Percentiles rank a stretch among this genome's conserved stretches.
Evolutionary conservation across 2,888 invertebrate species (phyloP).

Genomic region (Sarcophaga rosellei): DNA sequence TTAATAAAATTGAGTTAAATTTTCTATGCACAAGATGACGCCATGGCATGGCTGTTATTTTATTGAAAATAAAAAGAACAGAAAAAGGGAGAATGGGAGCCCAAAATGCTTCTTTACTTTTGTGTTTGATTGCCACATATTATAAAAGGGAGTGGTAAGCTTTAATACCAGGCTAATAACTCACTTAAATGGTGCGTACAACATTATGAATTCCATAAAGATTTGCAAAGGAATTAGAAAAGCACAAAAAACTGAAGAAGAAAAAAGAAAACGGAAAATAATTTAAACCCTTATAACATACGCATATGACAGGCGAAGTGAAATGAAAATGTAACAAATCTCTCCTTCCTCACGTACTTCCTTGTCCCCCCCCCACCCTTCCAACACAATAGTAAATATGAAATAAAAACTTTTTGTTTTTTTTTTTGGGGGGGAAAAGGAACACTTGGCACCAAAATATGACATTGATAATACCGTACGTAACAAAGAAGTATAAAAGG

Average conservation of each 20-base stretch:
- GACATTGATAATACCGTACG: constrained; percentile 2
- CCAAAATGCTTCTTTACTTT: neutral
- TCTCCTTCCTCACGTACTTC: neutral
- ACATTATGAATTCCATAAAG: constrained; percentile 67
- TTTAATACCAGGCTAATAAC: constrained; percentile 68
- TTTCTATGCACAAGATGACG: constrained; percentile 69
- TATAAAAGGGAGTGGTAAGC: constrained; percentile 46
- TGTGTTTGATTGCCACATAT: neutral
- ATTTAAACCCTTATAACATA: constrained; percentile 49
- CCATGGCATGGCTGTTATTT: constrained; percentile 45
- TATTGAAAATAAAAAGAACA: constrained; percentile 36
- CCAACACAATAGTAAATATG: constrained; percentile 6
- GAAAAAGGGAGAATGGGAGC: too few species aligned
- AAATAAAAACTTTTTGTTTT: constrained; percentile 31
- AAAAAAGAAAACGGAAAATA: constrained; percentile 21
- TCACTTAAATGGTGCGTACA: constrained; percentile 71
- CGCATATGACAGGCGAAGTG: constrained; percentile 54
- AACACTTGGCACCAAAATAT: constrained; percentile 53
- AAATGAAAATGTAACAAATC: neutral
- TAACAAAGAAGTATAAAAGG: constrained; percentile 26
- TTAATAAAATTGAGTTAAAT: constrained; percentile 53
- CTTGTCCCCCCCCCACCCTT: neutral
- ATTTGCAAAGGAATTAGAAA: constrained; percentile 31
- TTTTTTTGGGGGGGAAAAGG: neutral
- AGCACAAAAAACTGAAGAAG: too few species aligned